phyloP scores from a whole-genome alignment of 2,113 vertebrate species.

The Macroglossus sobrinus region DNA sequence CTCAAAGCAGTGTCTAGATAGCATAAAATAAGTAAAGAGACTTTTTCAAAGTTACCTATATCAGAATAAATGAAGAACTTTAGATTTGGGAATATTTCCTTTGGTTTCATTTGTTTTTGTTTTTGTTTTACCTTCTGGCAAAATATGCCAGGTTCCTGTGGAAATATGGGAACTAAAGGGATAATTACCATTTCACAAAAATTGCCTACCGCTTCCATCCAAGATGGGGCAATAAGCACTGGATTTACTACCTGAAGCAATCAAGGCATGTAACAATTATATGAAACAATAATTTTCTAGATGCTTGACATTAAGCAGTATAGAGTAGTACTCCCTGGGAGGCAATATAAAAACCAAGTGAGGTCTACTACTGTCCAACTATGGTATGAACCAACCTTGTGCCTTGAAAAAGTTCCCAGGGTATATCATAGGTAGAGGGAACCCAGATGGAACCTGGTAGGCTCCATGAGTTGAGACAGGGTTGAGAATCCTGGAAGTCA shows the following conservation, averaged over 20 bases:
- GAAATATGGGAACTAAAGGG: neutral
- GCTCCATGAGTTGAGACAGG: neutral
- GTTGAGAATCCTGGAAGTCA: neutral
- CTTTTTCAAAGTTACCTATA: neutral
- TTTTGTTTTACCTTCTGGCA: neutral
- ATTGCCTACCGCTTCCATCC: neutral
- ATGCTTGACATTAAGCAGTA: neutral
- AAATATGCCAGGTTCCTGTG: neutral
- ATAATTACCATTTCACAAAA: neutral
- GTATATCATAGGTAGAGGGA: neutral
- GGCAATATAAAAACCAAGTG: neutral
- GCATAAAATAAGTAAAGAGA: neutral
- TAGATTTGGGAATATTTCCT: neutral
- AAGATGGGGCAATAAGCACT: no score
- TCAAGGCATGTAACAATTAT: neutral
- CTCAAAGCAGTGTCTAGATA: neutral
- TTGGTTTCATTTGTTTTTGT: neutral
- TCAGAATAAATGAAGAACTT: neutral
- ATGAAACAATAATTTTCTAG: neutral
- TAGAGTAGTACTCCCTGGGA: neutral
- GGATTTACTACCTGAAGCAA: neutral
- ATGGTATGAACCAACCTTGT: no score
- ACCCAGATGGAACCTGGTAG: neutral
- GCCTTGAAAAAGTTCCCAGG: neutral
- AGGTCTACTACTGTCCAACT: neutral